phyloP scores from a whole-genome alignment of 2,113 vertebrate genomes.

The Erinaceus europaeus region DNA sequence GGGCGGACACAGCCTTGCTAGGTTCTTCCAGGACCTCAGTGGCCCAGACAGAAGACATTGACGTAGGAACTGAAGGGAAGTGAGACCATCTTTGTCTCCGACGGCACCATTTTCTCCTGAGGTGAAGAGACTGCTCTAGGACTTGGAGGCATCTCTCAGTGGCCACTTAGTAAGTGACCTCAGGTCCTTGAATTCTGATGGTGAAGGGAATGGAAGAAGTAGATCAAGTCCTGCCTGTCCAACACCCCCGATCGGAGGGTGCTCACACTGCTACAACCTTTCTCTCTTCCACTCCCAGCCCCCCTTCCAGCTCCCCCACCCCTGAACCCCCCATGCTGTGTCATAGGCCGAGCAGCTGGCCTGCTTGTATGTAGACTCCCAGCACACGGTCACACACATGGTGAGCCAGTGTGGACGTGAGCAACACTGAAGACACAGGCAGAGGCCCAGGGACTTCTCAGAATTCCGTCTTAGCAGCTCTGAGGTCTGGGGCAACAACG shows the following conservation, averaged over 20 bases:
- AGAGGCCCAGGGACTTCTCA: fast-evolving
- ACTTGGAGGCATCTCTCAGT: fast-evolving
- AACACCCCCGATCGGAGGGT: not conserved
- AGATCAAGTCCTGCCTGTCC: too few species aligned
- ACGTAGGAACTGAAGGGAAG: not conserved
- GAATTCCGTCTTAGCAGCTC: not conserved
- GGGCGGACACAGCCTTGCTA: not conserved
- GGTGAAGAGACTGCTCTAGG: not conserved
- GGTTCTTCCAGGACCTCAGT: not conserved
- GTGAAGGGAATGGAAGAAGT: not conserved
- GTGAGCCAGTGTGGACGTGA: fast-evolving
- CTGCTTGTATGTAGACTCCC: not conserved
- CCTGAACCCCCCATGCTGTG: too few species aligned
- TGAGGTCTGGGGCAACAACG: not conserved
- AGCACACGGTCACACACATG: too few species aligned
- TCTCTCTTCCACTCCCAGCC: not conserved
- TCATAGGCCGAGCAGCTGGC: not conserved
- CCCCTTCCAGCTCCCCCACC: not conserved
- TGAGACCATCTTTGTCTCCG: not conserved
- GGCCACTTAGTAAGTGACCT: not conserved
- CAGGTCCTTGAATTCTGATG: not conserved
- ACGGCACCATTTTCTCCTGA: not conserved
- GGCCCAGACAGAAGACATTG: not conserved
- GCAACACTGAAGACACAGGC: not conserved
- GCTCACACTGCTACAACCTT: not conserved